phyloP scores from a whole-genome alignment of 2,888 invertebrate genomes.

The Clepsis dumicolana region DNA sequence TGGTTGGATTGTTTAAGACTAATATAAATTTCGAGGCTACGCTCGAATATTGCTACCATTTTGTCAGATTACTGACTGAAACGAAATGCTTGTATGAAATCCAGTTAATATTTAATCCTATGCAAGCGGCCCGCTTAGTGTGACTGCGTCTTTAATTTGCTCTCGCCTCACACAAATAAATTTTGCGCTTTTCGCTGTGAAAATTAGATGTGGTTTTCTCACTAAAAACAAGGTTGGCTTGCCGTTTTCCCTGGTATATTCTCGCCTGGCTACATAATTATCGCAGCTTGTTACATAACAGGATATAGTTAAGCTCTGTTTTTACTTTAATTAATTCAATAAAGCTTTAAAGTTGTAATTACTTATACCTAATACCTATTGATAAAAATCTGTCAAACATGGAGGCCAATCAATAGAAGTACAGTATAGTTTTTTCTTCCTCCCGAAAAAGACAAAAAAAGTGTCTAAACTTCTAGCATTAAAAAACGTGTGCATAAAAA shows the following conservation, averaged over 20 bases:
- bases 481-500: no score
- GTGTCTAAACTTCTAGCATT: no score
- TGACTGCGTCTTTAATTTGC: slow-evolving; percentile 35
- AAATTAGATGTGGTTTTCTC: slow-evolving; percentile 43
- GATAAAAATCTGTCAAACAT: no score
- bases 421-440: no score
- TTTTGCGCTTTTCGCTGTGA: slow-evolving; percentile 38
- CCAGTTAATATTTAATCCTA: slow-evolving; percentile 15
- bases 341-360: neutral
- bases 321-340: neutral
- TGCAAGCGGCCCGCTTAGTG: slow-evolving; percentile 14
- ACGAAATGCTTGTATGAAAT: slow-evolving; percentile 19
- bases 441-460: no score
- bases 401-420: no score
- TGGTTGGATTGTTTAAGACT: no score
- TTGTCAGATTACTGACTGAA: slow-evolving; percentile 2
- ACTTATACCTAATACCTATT: no score
- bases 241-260: slow-evolving; percentile 24
- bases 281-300: neutral
- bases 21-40: no score
- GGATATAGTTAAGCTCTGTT: neutral
- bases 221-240: slow-evolving; percentile 40
- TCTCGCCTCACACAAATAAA: slow-evolving; percentile 41
- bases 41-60: neutral
- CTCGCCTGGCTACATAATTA: neutral